Percentiles rank a stretch among this genome's conserved stretches.
These are phyloP conservation scores for Morelia viridis DNA, from an alignment of 2,797 vertebrate genomes.

Conservation along the genomic window DNA sequence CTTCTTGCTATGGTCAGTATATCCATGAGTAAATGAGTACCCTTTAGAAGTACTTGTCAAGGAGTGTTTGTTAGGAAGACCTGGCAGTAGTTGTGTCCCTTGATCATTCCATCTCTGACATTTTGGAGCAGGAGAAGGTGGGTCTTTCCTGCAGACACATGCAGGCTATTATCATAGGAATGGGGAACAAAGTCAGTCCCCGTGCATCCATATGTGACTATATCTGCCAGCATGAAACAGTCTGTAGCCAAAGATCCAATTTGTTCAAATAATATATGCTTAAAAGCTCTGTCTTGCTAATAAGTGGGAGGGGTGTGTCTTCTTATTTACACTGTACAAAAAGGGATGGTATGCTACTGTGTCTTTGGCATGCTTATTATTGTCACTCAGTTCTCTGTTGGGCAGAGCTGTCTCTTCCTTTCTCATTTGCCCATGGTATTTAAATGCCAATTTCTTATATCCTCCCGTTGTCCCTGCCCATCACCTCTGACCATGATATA, in stretches of 20 bases:
- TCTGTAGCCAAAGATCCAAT: not conserved
- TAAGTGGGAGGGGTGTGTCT: not conserved
- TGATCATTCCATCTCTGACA: not conserved
- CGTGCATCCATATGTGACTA: not conserved
- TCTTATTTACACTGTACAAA: not conserved
- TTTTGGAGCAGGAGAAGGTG: not conserved
- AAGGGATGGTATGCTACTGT: not conserved
- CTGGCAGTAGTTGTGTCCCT: not conserved
- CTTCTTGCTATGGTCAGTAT: not conserved
- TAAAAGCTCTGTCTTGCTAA: not conserved
- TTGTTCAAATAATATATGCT: not conserved
- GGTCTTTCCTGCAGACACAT: not conserved
- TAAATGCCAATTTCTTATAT: conserved; percentile 16
- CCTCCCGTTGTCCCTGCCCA: not conserved
- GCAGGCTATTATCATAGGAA: not conserved
- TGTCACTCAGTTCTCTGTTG: conserved; percentile 6
- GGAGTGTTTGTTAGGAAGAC: not conserved
- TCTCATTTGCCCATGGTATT: conserved; percentile 20
- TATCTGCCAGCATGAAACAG: not conserved
- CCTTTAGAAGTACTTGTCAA: not conserved
- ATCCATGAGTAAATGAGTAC: not conserved
- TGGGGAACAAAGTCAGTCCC: not conserved
- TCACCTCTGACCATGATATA: conserved; percentile 17
- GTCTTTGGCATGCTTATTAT: not conserved
- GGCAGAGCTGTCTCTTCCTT: conserved; percentile 3